These are phyloP conservation scores for Mythimna ferrago DNA, from an alignment of 2,888 invertebrate species.

Conservation along the genomic window DNA sequence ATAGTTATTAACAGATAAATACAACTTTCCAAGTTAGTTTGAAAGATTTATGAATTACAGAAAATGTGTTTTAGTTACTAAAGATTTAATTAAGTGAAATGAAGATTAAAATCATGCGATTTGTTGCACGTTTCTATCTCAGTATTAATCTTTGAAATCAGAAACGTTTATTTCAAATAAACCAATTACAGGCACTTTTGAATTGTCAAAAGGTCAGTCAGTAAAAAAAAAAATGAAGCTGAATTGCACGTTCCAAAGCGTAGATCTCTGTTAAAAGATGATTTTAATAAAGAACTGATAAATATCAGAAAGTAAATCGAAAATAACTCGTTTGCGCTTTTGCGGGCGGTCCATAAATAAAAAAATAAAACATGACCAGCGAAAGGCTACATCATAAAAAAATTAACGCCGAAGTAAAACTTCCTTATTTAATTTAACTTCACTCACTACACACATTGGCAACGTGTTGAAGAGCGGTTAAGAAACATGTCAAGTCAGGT, in stretches of 20 bases:
- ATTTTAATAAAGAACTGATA: conserved; percentile 2
- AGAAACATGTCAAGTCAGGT: conserved; percentile 67
- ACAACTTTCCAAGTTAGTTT: background rate
- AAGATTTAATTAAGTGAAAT: background rate
- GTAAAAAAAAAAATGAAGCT: too few relatives aligned
- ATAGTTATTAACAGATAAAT: background rate
- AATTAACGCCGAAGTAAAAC: conserved; percentile 9
- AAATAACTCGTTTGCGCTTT: background rate
- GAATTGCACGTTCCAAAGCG: too few relatives aligned
- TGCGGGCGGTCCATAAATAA: background rate
- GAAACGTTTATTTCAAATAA: too few relatives aligned
- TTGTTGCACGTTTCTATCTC: background rate
- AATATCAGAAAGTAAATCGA: conserved; percentile 1
- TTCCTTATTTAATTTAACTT: conserved; percentile 23
- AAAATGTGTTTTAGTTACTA: background rate
- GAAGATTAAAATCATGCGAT: background rate
- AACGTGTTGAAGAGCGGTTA: conserved; percentile 47
- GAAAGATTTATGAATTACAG: background rate
- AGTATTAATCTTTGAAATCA: background rate
- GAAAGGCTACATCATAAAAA: background rate
- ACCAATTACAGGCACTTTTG: too few relatives aligned
- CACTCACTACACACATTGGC: conserved; percentile 20
- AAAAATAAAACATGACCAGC: background rate
- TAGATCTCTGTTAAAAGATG: background rate
- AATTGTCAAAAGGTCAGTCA: too few relatives aligned